These are phyloP conservation scores for Pipistrellus pygmaeus DNA, from an alignment of 2,797 vertebrate species.

Conservation along the genomic window DNA sequence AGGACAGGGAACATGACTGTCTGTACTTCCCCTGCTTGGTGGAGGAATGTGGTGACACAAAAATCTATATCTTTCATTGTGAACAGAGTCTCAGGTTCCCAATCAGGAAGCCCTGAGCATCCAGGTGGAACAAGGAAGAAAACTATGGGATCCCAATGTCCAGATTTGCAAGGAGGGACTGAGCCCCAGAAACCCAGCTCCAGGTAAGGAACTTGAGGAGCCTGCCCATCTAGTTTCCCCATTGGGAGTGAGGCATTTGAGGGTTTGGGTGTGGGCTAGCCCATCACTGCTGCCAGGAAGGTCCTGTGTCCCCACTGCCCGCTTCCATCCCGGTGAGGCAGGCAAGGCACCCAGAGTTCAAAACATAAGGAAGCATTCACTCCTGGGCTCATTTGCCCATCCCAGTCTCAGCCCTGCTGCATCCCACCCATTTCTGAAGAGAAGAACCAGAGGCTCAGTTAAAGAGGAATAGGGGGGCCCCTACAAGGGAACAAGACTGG, in stretches of 20 bases:
- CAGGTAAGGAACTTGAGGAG: slow-evolving; percentile 71
- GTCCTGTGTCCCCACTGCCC: neutral
- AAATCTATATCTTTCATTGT: slow-evolving; percentile 51
- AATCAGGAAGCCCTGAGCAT: slow-evolving; percentile 66
- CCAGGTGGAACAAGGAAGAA: slow-evolving; percentile 70
- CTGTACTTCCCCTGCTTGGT: slow-evolving; percentile 51
- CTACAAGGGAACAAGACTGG: neutral
- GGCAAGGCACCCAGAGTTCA: neutral
- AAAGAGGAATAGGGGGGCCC: neutral
- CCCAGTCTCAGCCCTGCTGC: neutral
- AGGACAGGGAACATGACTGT: neutral
- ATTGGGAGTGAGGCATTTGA: neutral
- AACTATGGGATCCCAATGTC: slow-evolving; percentile 66
- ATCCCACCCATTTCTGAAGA: neutral
- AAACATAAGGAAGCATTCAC: neutral
- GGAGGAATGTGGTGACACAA: slow-evolving; percentile 31
- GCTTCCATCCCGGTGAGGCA: neutral
- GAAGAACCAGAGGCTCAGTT: neutral
- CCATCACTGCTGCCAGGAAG: neutral
- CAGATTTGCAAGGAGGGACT: slow-evolving; percentile 59
- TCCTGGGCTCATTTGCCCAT: neutral
- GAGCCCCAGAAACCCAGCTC: slow-evolving; percentile 21
- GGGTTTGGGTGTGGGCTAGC: neutral
- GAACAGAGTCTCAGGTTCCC: slow-evolving; percentile 74
- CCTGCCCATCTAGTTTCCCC: neutral